Conservation (phyloP, 2,888 invertebrate species). For the Agrypnus murinus region DNA sequence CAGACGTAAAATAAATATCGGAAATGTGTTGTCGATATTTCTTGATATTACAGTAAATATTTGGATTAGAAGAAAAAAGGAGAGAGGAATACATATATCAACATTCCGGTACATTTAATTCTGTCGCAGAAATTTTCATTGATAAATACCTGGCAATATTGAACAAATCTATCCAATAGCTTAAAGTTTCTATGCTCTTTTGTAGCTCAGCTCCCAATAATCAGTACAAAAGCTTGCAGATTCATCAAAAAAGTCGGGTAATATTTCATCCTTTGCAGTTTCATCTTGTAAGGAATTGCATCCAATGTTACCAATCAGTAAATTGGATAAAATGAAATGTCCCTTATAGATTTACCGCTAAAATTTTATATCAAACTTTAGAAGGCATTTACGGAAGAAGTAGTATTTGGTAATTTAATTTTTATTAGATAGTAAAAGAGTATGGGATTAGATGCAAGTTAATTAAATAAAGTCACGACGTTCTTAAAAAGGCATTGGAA, state of each 20-base stretch:
- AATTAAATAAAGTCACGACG: too few species aligned
- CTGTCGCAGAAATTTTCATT: constrained; percentile 63
- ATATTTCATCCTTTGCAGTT: constrained; percentile 65
- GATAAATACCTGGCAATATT: constrained; percentile 67
- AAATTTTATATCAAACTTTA: too few species aligned
- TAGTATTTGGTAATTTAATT: too few species aligned
- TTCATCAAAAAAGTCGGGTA: constrained; percentile 66
- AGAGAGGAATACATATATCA: constrained; percentile 51
- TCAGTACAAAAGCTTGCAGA: constrained; percentile 67
- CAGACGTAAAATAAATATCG: constrained; percentile 21
- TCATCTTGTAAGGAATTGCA: constrained; percentile 58
- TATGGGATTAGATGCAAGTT: too few species aligned
- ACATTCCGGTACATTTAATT: constrained; percentile 60
- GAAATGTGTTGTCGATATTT: constrained; percentile 29
- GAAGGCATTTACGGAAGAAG: too few species aligned
- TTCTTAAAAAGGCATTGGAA: too few species aligned
- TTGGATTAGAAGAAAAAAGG: constrained; percentile 30
- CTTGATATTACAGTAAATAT: constrained; percentile 34
- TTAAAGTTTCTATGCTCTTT: constrained; percentile 73
- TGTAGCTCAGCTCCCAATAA: constrained; percentile 73
- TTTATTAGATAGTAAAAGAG: too few species aligned
- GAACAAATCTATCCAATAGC: constrained; percentile 68
- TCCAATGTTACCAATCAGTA: not conserved
- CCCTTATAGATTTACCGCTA: too few species aligned
- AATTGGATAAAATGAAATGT: too few species aligned